Evolutionary conservation across 2,113 vertebrate genomes (phyloP).

Genomic region (Zonotrichia leucophrys): DNA sequence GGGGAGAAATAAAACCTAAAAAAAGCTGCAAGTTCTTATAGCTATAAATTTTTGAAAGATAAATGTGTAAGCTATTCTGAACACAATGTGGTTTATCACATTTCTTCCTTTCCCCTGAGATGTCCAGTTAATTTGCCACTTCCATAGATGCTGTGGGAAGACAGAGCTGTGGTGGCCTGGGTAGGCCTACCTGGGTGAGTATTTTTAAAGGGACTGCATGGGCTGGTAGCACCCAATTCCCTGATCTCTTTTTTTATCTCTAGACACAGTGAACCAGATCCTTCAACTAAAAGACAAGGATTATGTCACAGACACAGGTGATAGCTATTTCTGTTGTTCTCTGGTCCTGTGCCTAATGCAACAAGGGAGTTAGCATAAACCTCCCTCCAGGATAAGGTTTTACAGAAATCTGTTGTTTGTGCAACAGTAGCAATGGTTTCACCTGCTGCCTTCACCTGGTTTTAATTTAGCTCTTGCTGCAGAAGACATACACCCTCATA

Average conservation of each 20-base stretch:
- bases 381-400: not conserved
- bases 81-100: not conserved
- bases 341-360: not conserved
- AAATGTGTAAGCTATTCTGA: not conserved
- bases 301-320: not conserved
- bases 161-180: not conserved
- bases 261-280: not conserved
- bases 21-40: not conserved
- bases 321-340: not conserved
- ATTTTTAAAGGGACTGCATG: not conserved
- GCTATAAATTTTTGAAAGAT: not conserved
- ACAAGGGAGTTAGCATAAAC: not conserved
- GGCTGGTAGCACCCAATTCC: not conserved
- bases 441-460: not conserved
- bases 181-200: not conserved
- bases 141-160: not conserved
- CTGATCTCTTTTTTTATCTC: not conserved
- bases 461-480: not conserved
- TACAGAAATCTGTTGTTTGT: not conserved
- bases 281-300: not conserved
- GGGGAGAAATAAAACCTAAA: not conserved
- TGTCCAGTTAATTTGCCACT: not conserved
- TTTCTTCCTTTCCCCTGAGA: not conserved
- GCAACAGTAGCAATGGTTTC: not conserved
- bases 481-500: not conserved